A percentile compares a stretch with the other conserved stretches of the same genome.
Evolutionary conservation across 2,113 vertebrate genomes (phyloP).

Genomic region (Perca flavescens): DNA sequence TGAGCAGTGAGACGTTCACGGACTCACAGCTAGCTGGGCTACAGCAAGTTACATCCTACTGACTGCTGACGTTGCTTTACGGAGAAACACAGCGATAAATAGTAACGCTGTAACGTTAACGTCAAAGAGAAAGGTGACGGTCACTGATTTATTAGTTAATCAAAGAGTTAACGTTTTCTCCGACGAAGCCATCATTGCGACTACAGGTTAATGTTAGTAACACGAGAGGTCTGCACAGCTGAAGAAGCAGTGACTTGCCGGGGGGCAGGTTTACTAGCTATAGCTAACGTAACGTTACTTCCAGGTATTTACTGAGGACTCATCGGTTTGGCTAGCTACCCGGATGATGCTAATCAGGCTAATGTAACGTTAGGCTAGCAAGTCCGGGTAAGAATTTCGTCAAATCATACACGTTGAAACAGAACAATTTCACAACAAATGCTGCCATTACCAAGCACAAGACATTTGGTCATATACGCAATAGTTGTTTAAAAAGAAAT

Average conservation of each 20-base stretch:
- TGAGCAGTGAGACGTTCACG: conserved; percentile 41
- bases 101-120: neutral
- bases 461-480: neutral
- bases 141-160: neutral
- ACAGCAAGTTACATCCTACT: neutral
- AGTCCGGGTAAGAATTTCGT: neutral
- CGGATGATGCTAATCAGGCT: conserved; percentile 37
- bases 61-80: conserved; percentile 70
- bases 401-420: neutral
- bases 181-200: neutral
- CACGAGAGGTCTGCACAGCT: neutral
- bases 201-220: neutral
- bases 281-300: conserved; percentile 30
- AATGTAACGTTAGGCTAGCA: conserved; percentile 30
- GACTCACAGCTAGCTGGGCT: neutral
- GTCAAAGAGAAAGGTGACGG: neutral
- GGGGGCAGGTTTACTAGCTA: neutral
- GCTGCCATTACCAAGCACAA: neutral
- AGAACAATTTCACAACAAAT: neutral
- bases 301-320: conserved; percentile 7
- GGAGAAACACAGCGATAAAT: conserved; percentile 3
- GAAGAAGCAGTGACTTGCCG: neutral
- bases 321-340: conserved; percentile 34
- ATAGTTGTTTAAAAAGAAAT: conserved; percentile 15
- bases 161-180: neutral